Evolutionary conservation across 2,797 vertebrate genomes (phyloP).

Genomic region (Ibycter americanus): DNA sequence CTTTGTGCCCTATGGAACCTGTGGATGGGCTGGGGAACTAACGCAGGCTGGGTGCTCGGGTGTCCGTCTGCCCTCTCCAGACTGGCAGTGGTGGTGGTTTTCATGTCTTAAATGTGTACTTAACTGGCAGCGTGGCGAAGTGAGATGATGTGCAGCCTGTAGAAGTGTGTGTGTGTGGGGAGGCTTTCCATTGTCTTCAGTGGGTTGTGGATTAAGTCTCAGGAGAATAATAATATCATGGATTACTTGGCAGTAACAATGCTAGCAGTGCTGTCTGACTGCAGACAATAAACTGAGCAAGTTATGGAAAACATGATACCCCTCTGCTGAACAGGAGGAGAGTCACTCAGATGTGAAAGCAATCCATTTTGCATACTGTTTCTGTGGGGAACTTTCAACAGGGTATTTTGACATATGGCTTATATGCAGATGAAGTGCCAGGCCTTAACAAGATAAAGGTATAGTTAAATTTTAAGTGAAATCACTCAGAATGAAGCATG

Average conservation of each 20-base stretch:
- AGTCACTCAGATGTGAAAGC: not conserved
- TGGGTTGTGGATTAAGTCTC: slow-evolving; percentile 39
- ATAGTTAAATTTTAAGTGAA: not conserved
- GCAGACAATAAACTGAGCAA: slow-evolving; percentile 32
- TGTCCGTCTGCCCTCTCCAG: not conserved
- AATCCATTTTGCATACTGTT: not conserved
- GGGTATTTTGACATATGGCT: not conserved
- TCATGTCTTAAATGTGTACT: not conserved
- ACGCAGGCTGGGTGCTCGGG: not conserved
- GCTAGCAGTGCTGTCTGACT: slow-evolving; percentile 34
- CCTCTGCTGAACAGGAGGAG: slow-evolving; percentile 8
- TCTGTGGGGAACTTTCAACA: slow-evolving; percentile 12
- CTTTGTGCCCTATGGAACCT: fast-evolving
- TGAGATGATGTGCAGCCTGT: not conserved
- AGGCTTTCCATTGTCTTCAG: slow-evolving; percentile 40
- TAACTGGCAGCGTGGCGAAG: not conserved
- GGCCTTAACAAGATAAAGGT: not conserved
- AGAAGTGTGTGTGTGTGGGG: too few species aligned
- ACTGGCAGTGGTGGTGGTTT: not conserved
- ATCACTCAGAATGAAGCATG: not conserved
- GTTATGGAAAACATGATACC: slow-evolving; percentile 42
- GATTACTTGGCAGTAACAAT: slow-evolving; percentile 59
- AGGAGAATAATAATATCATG: slow-evolving; percentile 33
- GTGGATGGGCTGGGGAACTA: not conserved
- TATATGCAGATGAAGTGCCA: not conserved